Conservation (phyloP, 1,140 invertebrate genomes). For the Orchesella cincta region DNA sequence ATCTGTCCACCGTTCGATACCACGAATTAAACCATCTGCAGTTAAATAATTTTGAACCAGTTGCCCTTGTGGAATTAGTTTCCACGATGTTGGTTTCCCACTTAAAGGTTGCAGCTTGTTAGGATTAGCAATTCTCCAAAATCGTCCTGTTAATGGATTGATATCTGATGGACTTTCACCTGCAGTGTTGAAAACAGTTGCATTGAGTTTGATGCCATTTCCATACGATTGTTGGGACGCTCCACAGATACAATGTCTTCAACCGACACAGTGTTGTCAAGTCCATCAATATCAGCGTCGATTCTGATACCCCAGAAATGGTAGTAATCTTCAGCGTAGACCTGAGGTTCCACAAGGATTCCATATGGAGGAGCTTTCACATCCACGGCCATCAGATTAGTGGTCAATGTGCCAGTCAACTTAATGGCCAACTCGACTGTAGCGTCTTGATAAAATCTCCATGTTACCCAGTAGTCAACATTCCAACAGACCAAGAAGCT, state of each 20-base stretch:
- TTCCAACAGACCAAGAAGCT: not conserved
- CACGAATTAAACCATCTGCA: not conserved
- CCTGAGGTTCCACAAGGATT: not conserved
- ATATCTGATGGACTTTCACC: not conserved
- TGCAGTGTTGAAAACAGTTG: not conserved
- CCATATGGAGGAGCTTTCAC: slow-evolving; percentile 22
- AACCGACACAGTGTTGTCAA: slow-evolving; percentile 41
- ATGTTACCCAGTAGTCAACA: not conserved
- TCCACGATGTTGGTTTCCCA: not conserved
- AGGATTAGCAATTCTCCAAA: not conserved
- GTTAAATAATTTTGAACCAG: not conserved
- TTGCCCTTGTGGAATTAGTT: not conserved
- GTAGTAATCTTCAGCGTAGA: not conserved
- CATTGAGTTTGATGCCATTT: slow-evolving; percentile 33
- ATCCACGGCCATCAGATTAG: slow-evolving; percentile 6
- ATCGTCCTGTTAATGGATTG: not conserved
- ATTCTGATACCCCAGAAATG: slow-evolving; percentile 15
- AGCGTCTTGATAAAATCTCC: slow-evolving; percentile 6
- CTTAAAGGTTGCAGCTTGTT: not conserved
- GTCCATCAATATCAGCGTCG: slow-evolving; percentile 42
- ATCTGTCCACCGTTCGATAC: not conserved
- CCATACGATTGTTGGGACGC: slow-evolving; percentile 39
- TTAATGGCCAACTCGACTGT: not conserved
- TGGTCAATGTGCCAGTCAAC: not conserved
- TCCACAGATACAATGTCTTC: slow-evolving; percentile 31